These are phyloP conservation scores for Aspidoscelis tigris DNA, from an alignment of 2,113 vertebrate species.

Conservation along the genomic window DNA sequence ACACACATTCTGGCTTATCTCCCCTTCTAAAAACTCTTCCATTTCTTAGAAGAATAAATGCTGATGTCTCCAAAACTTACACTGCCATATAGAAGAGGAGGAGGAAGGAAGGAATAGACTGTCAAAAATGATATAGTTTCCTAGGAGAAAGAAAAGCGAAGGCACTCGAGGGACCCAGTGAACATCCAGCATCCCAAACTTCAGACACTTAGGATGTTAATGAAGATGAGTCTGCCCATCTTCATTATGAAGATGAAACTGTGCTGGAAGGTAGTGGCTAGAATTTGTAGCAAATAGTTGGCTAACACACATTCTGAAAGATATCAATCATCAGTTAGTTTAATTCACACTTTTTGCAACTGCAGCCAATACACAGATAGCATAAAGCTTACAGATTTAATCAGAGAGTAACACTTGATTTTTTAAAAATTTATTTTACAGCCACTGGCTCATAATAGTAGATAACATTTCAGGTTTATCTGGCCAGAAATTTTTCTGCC, in stretches of 20 bases:
- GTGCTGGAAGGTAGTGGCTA: not conserved
- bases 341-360: not conserved
- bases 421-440: too few relatives aligned
- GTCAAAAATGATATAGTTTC: not conserved
- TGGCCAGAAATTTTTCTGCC: not conserved
- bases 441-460: too few relatives aligned
- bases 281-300: not conserved
- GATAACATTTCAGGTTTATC: not conserved
- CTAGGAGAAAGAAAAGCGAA: conserved; percentile 8
- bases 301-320: not conserved
- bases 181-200: not conserved
- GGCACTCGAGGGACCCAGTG: not conserved
- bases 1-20: not conserved
- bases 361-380: not conserved
- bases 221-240: too few relatives aligned
- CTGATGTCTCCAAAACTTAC: conserved; percentile 8
- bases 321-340: not conserved
- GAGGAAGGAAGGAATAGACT: not conserved
- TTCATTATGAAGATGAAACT: not conserved
- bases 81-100: not conserved
- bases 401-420: too few relatives aligned
- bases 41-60: conserved; percentile 7
- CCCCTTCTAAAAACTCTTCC: not conserved
- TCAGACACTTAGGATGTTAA: not conserved
- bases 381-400: not conserved